These are phyloP conservation scores for Ctenoplectra terminalis DNA, from an alignment of 1,140 invertebrate genomes.

Conservation along the genomic window DNA sequence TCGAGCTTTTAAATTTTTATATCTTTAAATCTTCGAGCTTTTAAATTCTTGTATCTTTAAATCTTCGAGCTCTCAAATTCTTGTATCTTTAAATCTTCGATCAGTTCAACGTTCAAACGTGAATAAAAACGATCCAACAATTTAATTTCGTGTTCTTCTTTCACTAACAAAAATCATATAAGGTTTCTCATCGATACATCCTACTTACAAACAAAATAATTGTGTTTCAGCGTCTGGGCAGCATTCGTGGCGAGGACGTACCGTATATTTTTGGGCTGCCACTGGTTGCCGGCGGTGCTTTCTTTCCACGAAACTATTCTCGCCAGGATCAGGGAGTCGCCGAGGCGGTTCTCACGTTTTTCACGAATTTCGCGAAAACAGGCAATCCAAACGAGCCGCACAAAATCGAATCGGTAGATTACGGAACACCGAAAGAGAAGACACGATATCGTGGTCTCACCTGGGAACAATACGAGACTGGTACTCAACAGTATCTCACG, in stretches of 20 bases:
- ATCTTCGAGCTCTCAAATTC: too few species aligned
- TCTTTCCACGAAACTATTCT: slow-evolving; percentile 89
- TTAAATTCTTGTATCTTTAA: too few species aligned
- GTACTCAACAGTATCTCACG: slow-evolving; percentile 90
- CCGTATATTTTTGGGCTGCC: slow-evolving; percentile 94
- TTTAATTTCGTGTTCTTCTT: too few species aligned
- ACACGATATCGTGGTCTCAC: slow-evolving; percentile 84
- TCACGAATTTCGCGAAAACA: slow-evolving; percentile 90
- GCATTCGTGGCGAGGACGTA: slow-evolving; percentile 92
- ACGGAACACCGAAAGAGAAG: slow-evolving; percentile 85
- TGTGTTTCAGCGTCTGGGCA: slow-evolving; percentile 87
- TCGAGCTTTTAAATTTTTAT: too few species aligned
- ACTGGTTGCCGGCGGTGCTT: slow-evolving; percentile 87
- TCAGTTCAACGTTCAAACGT: too few species aligned
- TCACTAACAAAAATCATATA: neutral
- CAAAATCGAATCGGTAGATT: slow-evolving; percentile 83
- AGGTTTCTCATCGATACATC: neutral
- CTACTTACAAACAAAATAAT: neutral
- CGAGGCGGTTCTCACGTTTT: slow-evolving; percentile 88
- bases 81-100: too few species aligned
- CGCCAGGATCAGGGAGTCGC: slow-evolving; percentile 89
- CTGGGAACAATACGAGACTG: slow-evolving; percentile 90
- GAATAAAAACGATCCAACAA: too few species aligned
- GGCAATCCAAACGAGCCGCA: slow-evolving; percentile 88
- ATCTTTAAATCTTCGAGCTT: too few species aligned